phyloP scores from a whole-genome alignment of 2,888 invertebrate species.

The Lithophane leautieri region DNA sequence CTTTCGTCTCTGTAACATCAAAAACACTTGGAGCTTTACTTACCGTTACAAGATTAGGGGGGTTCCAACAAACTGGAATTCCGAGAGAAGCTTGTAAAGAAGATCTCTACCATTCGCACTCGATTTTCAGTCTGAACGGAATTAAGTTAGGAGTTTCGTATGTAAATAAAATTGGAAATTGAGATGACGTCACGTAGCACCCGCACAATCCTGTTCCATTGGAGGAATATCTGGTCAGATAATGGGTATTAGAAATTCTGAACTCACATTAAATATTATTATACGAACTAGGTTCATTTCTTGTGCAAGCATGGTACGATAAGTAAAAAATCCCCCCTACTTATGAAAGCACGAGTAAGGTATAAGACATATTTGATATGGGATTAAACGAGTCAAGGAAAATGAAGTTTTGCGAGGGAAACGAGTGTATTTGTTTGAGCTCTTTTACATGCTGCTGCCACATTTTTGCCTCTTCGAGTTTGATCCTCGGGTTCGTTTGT shows the following conservation, averaged over 20 bases:
- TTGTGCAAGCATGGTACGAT: slow-evolving; percentile 13
- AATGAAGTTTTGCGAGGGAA: slow-evolving; percentile 70
- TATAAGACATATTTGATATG: slow-evolving; percentile 69
- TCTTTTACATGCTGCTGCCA: slow-evolving; percentile 69
- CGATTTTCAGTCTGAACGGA: slow-evolving; percentile 58
- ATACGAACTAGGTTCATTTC: slow-evolving; percentile 28
- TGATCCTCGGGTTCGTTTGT: slow-evolving; percentile 63
- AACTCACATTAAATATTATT: slow-evolving; percentile 39
- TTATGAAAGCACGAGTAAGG: slow-evolving; percentile 40
- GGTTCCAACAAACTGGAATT: slow-evolving; percentile 54
- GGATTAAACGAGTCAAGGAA: slow-evolving; percentile 74
- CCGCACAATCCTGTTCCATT: slow-evolving; percentile 39
- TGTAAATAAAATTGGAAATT: slow-evolving; percentile 62
- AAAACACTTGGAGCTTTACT: slow-evolving; percentile 50
- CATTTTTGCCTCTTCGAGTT: slow-evolving; percentile 67
- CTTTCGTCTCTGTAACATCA: slow-evolving; percentile 31
- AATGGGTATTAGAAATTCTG: slow-evolving; percentile 32
- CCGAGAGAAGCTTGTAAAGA: slow-evolving; percentile 49
- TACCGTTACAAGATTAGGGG: slow-evolving; percentile 48
- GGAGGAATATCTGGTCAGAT: slow-evolving; percentile 32
- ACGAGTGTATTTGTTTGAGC: slow-evolving; percentile 70
- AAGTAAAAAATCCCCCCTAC: slow-evolving; percentile 34
- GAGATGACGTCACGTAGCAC: slow-evolving; percentile 59
- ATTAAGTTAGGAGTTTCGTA: slow-evolving; percentile 61
- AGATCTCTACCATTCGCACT: slow-evolving; percentile 56